A percentile compares a stretch with the other conserved stretches of the same genome.
Evolutionary conservation across 2,797 vertebrate genomes (phyloP).

Genomic region (Trachops cirrhosus): DNA sequence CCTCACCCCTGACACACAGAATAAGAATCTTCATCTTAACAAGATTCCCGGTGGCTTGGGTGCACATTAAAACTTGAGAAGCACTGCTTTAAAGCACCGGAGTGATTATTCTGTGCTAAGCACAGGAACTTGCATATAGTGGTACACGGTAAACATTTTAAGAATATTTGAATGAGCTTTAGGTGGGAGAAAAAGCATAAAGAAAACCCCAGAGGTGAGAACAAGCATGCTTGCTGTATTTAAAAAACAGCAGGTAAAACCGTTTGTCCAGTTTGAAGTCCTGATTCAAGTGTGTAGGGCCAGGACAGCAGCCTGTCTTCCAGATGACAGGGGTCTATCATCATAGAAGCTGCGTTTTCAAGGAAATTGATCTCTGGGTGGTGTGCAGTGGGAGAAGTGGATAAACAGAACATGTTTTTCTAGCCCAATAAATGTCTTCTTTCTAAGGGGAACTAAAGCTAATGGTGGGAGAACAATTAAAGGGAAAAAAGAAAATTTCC

Average conservation of each 20-base stretch:
- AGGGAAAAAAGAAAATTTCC: conserved; percentile 18
- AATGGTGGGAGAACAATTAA: conserved; percentile 34
- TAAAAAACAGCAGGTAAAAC: neutral
- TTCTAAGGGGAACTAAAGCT: conserved; percentile 34
- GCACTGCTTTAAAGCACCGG: neutral
- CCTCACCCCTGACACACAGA: neutral
- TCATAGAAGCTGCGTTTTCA: neutral
- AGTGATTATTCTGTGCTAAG: neutral
- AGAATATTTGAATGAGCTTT: neutral
- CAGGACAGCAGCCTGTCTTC: neutral
- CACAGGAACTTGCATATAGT: neutral
- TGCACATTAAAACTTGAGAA: neutral
- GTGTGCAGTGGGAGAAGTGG: neutral
- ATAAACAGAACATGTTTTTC: conserved; percentile 25
- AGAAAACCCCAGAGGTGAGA: neutral
- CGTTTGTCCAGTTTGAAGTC: neutral
- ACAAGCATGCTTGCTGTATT: neutral
- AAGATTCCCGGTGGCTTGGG: neutral
- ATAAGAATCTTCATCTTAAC: neutral
- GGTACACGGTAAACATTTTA: neutral
- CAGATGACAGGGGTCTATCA: neutral
- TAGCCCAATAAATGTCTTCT: conserved; percentile 1
- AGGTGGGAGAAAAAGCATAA: neutral
- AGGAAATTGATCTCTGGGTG: neutral
- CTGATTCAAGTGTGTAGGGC: neutral